Conservation (phyloP, 2,797 vertebrate genomes). For the Acridotheres tristis region DNA sequence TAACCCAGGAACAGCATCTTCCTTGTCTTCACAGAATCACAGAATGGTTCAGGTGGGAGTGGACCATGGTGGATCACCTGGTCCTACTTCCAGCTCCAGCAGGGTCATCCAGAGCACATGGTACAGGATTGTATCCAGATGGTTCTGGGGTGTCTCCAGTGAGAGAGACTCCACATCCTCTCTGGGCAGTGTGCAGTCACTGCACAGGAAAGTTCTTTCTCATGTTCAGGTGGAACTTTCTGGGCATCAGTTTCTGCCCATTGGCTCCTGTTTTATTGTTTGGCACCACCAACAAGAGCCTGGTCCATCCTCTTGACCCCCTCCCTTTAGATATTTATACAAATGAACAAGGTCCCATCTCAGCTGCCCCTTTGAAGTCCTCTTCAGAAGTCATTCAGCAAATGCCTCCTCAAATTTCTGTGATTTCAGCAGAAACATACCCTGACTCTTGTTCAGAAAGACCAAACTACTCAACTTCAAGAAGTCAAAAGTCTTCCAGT, state of each 20-base stretch:
- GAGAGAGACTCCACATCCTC: background rate
- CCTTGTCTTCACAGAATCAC: background rate
- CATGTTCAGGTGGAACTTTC: background rate
- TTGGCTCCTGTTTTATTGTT: background rate
- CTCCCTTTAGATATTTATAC: background rate
- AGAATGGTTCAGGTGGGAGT: background rate
- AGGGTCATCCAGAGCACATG: accelerated
- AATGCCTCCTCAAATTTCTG: background rate
- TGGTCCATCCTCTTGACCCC: background rate
- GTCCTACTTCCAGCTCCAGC: background rate
- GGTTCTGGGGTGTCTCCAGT: background rate
- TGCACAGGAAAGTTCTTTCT: background rate
- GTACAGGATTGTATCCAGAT: background rate
- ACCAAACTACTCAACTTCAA: background rate
- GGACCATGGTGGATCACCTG: background rate
- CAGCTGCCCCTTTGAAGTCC: accelerated
- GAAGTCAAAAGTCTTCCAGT: background rate
- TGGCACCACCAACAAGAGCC: background rate
- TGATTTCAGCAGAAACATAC: background rate
- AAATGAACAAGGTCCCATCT: background rate
- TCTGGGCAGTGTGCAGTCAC: accelerated
- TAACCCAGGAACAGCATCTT: background rate
- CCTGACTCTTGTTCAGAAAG: background rate
- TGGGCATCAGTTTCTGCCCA: background rate
- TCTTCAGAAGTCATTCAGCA: background rate